Percentiles rank a stretch among this genome's conserved stretches.
phyloP scores from a whole-genome alignment of 2,113 vertebrate species.

The Silurus glanis region DNA sequence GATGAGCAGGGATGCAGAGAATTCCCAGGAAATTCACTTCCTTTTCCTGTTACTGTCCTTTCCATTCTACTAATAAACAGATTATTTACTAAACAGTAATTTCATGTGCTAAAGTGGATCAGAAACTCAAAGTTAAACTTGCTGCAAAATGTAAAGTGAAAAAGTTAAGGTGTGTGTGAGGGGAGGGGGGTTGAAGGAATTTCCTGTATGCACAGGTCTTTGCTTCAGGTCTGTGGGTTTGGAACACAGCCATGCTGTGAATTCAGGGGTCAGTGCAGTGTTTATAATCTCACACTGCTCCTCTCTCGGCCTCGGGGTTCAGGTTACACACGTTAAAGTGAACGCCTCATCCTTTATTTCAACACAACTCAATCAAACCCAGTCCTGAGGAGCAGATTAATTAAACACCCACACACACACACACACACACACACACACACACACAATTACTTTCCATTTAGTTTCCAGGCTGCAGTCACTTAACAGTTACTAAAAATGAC shows the following conservation, averaged over 20 bases:
- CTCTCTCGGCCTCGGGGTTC: constrained; percentile 14
- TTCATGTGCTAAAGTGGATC: neutral
- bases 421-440: neutral
- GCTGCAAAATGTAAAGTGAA: neutral
- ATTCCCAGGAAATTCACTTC: neutral
- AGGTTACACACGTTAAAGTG: constrained; percentile 42
- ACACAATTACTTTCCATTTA: neutral
- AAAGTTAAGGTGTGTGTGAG: neutral
- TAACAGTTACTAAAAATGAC: neutral
- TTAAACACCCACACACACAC: constrained; percentile 19
- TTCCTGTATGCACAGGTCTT: constrained; percentile 9
- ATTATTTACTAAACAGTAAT: neutral
- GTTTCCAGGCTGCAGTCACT: neutral
- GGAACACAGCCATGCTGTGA: constrained; percentile 29
- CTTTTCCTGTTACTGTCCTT: neutral
- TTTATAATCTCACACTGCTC: constrained; percentile 34
- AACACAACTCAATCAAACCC: constrained; percentile 50
- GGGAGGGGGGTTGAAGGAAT: neutral
- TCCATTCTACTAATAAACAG: neutral
- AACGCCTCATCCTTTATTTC: constrained; percentile 54
- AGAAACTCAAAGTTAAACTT: neutral
- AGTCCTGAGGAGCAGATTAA: constrained; percentile 44
- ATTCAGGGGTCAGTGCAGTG: constrained; percentile 4
- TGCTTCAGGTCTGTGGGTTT: constrained; percentile 25
- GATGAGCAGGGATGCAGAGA: neutral